Percentiles rank a stretch among this genome's conserved stretches.
Conservation (phyloP, 2,888 invertebrate species). For the Malacosoma neustria region DNA sequence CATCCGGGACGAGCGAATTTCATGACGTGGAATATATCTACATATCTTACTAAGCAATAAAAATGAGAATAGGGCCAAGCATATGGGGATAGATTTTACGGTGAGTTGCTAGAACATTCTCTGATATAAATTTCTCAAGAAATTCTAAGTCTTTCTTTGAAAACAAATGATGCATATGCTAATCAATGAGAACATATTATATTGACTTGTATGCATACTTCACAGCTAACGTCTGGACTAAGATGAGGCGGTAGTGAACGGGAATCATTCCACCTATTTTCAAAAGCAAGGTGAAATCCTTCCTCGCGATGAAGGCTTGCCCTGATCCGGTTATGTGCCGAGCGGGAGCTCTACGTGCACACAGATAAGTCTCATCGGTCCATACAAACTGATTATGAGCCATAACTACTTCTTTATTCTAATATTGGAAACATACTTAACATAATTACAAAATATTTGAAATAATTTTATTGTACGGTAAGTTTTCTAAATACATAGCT, state of each 20-base stretch:
- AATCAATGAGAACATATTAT: conserved; percentile 14
- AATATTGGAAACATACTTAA: not conserved
- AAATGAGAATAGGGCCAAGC: conserved; percentile 4
- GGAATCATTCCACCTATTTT: conserved; percentile 28
- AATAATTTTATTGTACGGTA: not conserved
- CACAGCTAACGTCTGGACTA: conserved; percentile 49
- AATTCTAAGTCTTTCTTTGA: not conserved
- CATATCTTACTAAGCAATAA: not conserved
- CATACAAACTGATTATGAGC: conserved; percentile 10
- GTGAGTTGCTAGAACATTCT: conserved; percentile 5
- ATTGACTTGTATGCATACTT: conserved; percentile 45
- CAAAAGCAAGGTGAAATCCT: conserved; percentile 31
- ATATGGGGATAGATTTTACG: conserved; percentile 5
- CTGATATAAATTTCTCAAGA: conserved; percentile 8
- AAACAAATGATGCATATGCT: not conserved
- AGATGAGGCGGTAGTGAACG: conserved; percentile 34
- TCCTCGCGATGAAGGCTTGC: conserved; percentile 36
- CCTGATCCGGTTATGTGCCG: conserved; percentile 35
- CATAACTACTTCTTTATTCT: conserved; percentile 10
- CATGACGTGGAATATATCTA: not conserved
- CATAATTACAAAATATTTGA: no score
- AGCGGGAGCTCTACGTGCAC: conserved; percentile 30
- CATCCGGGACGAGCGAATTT: not conserved
- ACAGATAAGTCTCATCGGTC: conserved; percentile 41
- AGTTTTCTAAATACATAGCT: not conserved